These are phyloP conservation scores for Craniophora ligustri DNA, from an alignment of 2,888 invertebrate species.

Conservation along the genomic window DNA sequence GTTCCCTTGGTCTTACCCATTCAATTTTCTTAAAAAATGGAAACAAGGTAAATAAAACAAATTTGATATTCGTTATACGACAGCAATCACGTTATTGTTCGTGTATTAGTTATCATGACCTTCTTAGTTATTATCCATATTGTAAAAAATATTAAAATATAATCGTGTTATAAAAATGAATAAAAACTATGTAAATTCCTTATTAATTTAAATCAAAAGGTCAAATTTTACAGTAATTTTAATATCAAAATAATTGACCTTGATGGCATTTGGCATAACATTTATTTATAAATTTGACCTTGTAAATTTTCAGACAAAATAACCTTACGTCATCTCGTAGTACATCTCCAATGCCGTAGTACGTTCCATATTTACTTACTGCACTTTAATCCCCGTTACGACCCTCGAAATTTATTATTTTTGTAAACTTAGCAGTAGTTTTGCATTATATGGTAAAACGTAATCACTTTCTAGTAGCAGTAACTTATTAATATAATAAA, in stretches of 20 bases:
- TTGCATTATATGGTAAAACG: too few relatives aligned
- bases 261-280: slow-evolving; percentile 49
- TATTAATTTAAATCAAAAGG: too few relatives aligned
- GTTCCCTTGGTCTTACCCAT: slow-evolving; percentile 92
- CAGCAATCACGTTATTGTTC: slow-evolving; percentile 3
- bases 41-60: slow-evolving; percentile 90
- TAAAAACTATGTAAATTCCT: not conserved
- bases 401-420: too few relatives aligned
- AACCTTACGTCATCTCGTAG: slow-evolving; percentile 81
- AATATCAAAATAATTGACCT: slow-evolving; percentile 29
- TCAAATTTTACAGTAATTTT: not conserved
- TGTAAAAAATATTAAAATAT: slow-evolving; percentile 3
- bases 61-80: too few relatives aligned
- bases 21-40: slow-evolving; percentile 91
- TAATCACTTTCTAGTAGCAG: too few relatives aligned
- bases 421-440: too few relatives aligned
- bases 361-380: too few relatives aligned
- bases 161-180: not conserved
- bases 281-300: slow-evolving; percentile 84
- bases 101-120: too few relatives aligned
- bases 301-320: slow-evolving; percentile 75
- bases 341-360: too few relatives aligned
- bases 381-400: too few relatives aligned
- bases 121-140: too few relatives aligned
- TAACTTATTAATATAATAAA: too few relatives aligned